Base-by-base conservation (phyloP, 2,113 vertebrate species). In the Hylia prasina region DNA sequence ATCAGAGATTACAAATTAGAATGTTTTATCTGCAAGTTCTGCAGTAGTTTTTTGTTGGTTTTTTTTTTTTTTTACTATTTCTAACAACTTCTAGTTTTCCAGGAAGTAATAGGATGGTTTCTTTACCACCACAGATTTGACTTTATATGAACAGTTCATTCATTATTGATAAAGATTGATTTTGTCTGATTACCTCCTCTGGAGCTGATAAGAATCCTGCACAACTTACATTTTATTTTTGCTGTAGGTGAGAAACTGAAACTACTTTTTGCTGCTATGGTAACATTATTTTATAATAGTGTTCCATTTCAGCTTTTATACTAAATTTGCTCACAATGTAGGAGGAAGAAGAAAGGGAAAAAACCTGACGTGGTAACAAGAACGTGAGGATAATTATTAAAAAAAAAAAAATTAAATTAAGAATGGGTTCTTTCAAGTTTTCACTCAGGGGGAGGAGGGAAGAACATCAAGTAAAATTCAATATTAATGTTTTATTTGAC, bases 191-290 rank as follows among this genome's bases (percentile, higher is more conserved):
- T 96, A 58, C 6, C 6, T 54, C 63, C 35, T 54, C 51, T 63
- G 27, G n/a, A 69, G 30, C 1, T 93, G 19, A 79, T 76, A 83
- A 84, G 44, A 94, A 89, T 81, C 19, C 45, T 51, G 7, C 8
- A 28, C 15, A 84, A 78, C 6, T 72, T n/a, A 72, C 11, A 21
- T 93, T 95, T 84, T 91, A 68, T 85, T 90, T 92, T 96, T 88
- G 45, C 40, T 85, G 28, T 64, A 85, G 16, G 44, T 76, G 28
- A 78, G 72, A 92, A 95, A 89, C 21, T 53, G 57, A 93, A 93
- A 77, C 78, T 91, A 51, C 7, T 60, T 94, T 89, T 85, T 69
- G 88, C n/a, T 94, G 54, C 87, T 82, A 83, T 88, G 75, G 89
- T 65, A 94, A 96, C 47, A 28, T 27, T 68, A 53, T 87, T 83